Evolutionary conservation across 2,797 vertebrate genomes (phyloP).

Genomic region (Botia kubotai): DNA sequence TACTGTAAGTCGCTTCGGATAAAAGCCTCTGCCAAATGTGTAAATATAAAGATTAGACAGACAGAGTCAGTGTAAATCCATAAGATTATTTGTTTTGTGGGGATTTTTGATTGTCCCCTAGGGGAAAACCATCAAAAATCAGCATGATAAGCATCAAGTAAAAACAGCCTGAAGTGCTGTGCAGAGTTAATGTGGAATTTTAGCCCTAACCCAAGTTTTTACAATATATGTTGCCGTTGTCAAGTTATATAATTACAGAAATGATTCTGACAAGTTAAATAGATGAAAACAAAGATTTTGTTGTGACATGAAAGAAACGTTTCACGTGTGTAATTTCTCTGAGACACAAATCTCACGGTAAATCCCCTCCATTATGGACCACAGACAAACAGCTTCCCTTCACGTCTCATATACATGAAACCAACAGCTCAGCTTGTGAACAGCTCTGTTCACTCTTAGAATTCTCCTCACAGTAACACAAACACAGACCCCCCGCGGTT

Average conservation of each 20-base stretch:
- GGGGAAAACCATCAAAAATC: not conserved
- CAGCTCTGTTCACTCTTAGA: not conserved
- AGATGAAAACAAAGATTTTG: not conserved
- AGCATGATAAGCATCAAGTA: not conserved
- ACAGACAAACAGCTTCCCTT: not conserved
- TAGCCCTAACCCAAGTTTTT: not conserved
- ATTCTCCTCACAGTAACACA: conserved; percentile 9
- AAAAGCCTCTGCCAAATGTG: no score
- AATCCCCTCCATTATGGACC: not conserved
- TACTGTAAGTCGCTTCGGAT: no score
- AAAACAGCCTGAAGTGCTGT: not conserved
- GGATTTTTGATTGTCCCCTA: not conserved
- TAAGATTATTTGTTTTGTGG: no score
- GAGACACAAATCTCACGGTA: not conserved
- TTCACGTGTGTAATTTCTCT: not conserved
- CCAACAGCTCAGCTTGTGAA: not conserved
- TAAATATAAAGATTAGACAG: not conserved
- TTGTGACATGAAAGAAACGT: not conserved
- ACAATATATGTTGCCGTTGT: not conserved
- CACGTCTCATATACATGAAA: not conserved
- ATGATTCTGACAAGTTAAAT: conserved; percentile 6
- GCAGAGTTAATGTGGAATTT: not conserved
- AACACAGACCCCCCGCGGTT: conserved; percentile 33
- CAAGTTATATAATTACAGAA: not conserved
- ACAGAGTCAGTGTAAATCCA: not conserved